A percentile compares a stretch with the other conserved stretches of the same genome.
Evolutionary conservation across 2,797 vertebrate genomes (phyloP).

Genomic region (Xenopus petersii): DNA sequence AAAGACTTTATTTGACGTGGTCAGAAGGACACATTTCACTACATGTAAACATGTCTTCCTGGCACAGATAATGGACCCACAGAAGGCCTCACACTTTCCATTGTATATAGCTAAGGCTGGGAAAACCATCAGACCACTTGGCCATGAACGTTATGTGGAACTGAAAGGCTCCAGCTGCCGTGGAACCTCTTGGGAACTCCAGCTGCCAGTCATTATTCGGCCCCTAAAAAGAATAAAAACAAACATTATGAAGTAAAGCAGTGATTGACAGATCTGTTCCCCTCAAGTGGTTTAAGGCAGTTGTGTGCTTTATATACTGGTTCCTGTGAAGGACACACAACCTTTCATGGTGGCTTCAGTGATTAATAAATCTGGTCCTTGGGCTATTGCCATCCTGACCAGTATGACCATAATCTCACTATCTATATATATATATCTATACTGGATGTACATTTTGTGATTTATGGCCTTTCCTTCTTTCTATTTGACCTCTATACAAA

Average conservation of each 20-base stretch:
- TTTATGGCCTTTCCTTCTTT: too few species aligned
- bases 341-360: neutral
- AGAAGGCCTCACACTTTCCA: neutral
- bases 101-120: neutral
- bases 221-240: neutral
- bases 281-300: neutral
- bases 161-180: neutral
- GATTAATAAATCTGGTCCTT: neutral
- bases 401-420: too few species aligned
- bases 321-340: neutral
- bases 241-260: neutral
- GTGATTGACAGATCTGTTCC: neutral
- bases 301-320: neutral
- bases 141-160: neutral
- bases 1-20: neutral
- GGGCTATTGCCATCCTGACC: too few species aligned
- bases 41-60: neutral
- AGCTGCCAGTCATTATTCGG: neutral
- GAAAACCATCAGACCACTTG: neutral
- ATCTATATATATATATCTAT: too few species aligned
- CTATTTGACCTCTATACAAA: too few species aligned
- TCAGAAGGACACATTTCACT: neutral
- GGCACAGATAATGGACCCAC: neutral
- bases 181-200: neutral
- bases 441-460: too few species aligned